These are phyloP conservation scores for Bombus ignitus DNA, from an alignment of 1,140 invertebrate species.

Conservation along the genomic window DNA sequence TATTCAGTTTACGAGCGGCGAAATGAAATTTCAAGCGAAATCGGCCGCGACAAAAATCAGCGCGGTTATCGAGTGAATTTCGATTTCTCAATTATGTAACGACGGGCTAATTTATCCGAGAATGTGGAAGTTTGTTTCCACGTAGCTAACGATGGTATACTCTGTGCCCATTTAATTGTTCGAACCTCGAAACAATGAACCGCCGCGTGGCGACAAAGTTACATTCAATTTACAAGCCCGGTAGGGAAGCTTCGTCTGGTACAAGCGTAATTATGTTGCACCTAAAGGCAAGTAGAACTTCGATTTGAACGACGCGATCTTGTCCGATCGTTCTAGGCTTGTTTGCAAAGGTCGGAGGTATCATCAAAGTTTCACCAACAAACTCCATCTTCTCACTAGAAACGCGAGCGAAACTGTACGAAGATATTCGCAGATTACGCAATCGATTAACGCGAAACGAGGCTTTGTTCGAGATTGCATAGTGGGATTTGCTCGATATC, in stretches of 20 bases:
- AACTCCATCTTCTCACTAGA: neutral
- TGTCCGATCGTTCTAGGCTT: conserved; percentile 41
- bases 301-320: neutral
- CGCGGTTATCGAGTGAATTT: neutral
- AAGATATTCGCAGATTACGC: conserved; percentile 39
- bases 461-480: conserved; percentile 37
- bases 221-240: neutral
- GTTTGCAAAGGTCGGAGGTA: conserved; percentile 3
- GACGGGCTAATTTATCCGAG: neutral
- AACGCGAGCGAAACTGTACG: conserved; percentile 2
- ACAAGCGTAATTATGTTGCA: conserved; percentile 1
- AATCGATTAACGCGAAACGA: conserved; percentile 38
- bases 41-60: neutral
- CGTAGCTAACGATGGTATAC: no score
- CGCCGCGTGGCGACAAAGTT: no score
- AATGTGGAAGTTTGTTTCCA: neutral
- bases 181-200: neutral
- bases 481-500: conserved; percentile 28
- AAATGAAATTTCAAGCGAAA: neutral
- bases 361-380: conserved; percentile 55
- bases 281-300: conserved; percentile 26
- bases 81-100: neutral
- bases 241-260: no score
- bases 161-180: neutral
- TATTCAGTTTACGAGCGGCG: conserved; percentile 15